These are phyloP conservation scores for Phlogophora meticulosa DNA, from an alignment of 2,888 invertebrate genomes.

Conservation along the genomic window DNA sequence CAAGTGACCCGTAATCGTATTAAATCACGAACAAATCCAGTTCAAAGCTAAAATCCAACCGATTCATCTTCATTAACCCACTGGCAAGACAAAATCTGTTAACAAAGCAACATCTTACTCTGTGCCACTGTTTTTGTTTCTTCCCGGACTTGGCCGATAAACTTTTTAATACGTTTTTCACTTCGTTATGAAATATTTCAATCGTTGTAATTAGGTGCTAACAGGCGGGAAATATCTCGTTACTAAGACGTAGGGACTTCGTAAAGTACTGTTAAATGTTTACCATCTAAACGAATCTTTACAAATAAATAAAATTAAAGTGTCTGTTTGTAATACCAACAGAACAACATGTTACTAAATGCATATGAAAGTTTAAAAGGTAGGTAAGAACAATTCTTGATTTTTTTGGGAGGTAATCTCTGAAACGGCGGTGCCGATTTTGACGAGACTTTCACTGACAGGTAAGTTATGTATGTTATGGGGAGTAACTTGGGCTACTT, in stretches of 20 bases:
- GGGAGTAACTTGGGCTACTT: too few species aligned
- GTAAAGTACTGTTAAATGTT: too few species aligned
- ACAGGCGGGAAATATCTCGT: constrained; percentile 77
- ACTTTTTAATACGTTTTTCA: constrained; percentile 87
- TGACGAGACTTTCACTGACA: too few species aligned
- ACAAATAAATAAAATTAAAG: too few species aligned
- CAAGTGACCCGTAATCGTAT: constrained; percentile 58
- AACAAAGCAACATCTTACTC: constrained; percentile 62
- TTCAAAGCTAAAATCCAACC: constrained; percentile 52
- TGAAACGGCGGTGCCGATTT: too few species aligned
- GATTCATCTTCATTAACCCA: constrained; percentile 57
- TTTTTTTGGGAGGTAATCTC: too few species aligned
- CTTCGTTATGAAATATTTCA: constrained; percentile 84
- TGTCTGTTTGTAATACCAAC: too few species aligned
- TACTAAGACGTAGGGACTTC: constrained; percentile 39
- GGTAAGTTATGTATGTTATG: too few species aligned
- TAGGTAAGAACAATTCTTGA: too few species aligned
- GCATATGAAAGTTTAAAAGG: too few species aligned
- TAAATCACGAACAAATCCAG: constrained; percentile 58
- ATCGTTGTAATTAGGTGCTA: constrained; percentile 80
- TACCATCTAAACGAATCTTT: too few species aligned
- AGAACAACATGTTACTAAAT: too few species aligned
- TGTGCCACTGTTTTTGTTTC: constrained; percentile 74
- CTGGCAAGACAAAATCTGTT: constrained; percentile 51
- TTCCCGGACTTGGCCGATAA: constrained; percentile 71